Evolutionary conservation across 2,113 vertebrate species (phyloP), one percentile per base, ranked within the genome.

Genomic region (Bucco capensis): DNA sequence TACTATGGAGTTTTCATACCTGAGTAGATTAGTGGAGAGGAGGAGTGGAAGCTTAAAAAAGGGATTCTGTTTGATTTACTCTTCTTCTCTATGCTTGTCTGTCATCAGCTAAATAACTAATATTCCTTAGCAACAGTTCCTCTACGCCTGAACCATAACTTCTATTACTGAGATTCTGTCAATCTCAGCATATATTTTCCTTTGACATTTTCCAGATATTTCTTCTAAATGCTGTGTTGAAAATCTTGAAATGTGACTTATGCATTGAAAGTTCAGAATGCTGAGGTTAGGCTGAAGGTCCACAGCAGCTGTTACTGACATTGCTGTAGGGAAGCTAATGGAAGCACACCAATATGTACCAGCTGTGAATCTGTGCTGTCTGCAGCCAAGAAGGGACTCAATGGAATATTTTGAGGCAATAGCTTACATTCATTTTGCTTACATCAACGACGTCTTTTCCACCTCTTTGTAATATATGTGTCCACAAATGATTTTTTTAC

Each of bases 1-100:
- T 69, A 27, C 12, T 30, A 31, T 17, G 31, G 15, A 37, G n/a
- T 76, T 86, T 76, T 69, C 46, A 56, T 12, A 61, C 6, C 12
- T 27, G 14, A 33, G 28, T 17, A 30, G 22, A 57, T 65, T 51
- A 73, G 4, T 0, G 0, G 5, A 14, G 3, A 4, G 12, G 17
- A 46, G 25, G 24, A 51, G 2, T 3, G 16, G 9, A 88, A 77
- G 11, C 27, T 73, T 72, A 21, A 61, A 71, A 56, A 53, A 8
- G 10, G 17, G 3, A 38, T 70, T 86, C 21, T 65, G 2, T 30
- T 77, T 66, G 9, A 50, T 87, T 74, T 75, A 49, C 7, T 77
- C 14, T 38, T 49, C 19, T 57, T 49, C 57, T 42, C 56, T 77
- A 38, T 16, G 22, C 2, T 83, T 61, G 2, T 24, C 25, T 71